A percentile compares a stretch with the other conserved stretches of the same genome.
Conservation (phyloP, 2,113 vertebrate species). For the Nyctereutes procyonoides region DNA sequence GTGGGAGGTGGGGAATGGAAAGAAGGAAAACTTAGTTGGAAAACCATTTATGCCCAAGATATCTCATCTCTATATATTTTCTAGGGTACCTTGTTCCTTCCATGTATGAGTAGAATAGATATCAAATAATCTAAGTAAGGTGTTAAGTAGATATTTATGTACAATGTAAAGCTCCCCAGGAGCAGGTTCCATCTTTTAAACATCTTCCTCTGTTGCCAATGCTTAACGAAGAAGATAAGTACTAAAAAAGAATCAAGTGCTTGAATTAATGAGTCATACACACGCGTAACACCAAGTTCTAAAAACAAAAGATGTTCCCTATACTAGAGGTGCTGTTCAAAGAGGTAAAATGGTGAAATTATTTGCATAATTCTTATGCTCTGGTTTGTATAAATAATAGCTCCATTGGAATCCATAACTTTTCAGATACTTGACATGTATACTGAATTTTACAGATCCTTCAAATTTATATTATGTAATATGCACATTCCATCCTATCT, state of each 20-base stretch:
- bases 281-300: not conserved
- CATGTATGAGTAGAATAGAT: not conserved
- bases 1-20: not conserved
- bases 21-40: not conserved
- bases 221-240: slow-evolving; percentile 11
- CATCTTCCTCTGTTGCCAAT: not conserved
- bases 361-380: not conserved
- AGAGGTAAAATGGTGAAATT: not conserved
- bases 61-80: not conserved
- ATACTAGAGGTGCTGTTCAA: not conserved
- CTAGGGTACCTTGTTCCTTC: slow-evolving; percentile 1
- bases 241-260: not conserved
- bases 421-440: slow-evolving; percentile 16
- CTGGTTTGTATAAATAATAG: slow-evolving; percentile 17
- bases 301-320: not conserved
- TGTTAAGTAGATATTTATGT: not conserved
- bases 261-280: slow-evolving; percentile 12
- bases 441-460: not conserved
- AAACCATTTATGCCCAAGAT: not conserved
- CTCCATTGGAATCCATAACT: not conserved
- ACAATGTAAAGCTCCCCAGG: slow-evolving; percentile 16
- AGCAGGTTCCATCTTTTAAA: not conserved
- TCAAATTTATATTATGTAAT: slow-evolving; percentile 8
- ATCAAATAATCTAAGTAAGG: not conserved
- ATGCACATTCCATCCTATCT: slow-evolving; percentile 1